Base-by-base conservation (phyloP, 2,113 vertebrate genomes). In the Chamaea fasciata region DNA sequence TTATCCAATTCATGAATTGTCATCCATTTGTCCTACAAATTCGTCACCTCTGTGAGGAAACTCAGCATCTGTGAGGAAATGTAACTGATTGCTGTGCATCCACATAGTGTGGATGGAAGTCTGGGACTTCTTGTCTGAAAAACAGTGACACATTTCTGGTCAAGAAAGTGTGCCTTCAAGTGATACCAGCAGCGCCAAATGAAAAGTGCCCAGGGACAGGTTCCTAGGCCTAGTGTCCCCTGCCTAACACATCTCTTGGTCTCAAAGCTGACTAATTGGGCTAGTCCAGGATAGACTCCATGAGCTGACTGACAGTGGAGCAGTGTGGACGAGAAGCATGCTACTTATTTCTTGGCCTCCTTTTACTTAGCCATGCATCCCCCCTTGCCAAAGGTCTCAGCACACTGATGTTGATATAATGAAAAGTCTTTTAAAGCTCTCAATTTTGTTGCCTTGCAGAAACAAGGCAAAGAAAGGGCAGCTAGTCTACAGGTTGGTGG, bases 271-370 rank as follows among this genome's bases (percentile, higher is more conserved):
- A 42, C 15, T 46, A 15, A 31, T 10, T 55, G 53, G 31, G 49
- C 30, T 49, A 17, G 81, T 67, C 28, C 63, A 59, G 44, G 39
- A 31, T 13, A 28, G 35, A 77, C 15, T 69, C 9, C 20, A 41
- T 53, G 18, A 60, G 4, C 31, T 21, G 13, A 14, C 53, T 86
- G 57, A 39, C 30, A 39, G 59, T 0, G 0, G 33, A 77, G 31
- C 44, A 46, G 7, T 30, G 6, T 37, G 55, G 14, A 6, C 4
- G 1, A 69, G 22, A 52, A 56, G 19, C 23, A 26, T 0, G 0
- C 24, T 23, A 39, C 31, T 53, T 73, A 7, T n/a, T 87, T 23
- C 3, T 73, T 64, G 33, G 9, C 7, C 19, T 52, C 41, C 27
- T 64, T 76, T 81, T 39, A 30, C 60, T 60, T 69, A 74, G 46